phyloP scores from a whole-genome alignment of 2,113 vertebrate genomes.

The Nycticryphes semicollaris region DNA sequence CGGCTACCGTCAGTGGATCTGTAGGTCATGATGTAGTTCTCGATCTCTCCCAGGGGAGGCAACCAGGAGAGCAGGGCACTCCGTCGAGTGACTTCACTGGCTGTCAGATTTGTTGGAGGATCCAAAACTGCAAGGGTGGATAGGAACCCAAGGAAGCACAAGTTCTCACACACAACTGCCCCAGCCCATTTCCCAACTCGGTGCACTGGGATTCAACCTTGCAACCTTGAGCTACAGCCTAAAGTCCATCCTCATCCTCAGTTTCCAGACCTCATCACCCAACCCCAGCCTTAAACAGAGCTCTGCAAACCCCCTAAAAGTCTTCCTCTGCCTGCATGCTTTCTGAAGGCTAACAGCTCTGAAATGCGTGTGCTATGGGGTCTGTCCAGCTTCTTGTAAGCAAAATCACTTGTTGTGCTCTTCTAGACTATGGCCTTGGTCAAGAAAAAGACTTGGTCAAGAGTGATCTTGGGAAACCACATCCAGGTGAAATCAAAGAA shows the following conservation, averaged over 20 bases:
- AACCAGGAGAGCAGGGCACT: constrained; percentile 94
- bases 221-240: background rate
- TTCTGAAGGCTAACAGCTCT: background rate
- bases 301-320: background rate
- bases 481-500: background rate
- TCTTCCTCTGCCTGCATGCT: background rate
- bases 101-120: constrained; percentile 89
- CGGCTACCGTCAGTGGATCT: constrained; percentile 85
- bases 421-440: background rate
- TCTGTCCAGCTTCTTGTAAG: background rate
- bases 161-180: background rate
- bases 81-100: constrained; percentile 89
- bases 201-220: background rate
- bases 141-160: background rate
- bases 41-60: constrained; percentile 87
- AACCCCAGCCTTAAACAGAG: background rate
- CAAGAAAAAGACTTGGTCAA: background rate
- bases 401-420: background rate
- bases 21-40: constrained; percentile 96
- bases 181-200: background rate
- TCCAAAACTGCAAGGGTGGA: constrained; percentile 84
- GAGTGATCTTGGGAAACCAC: background rate
- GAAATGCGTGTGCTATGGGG: background rate
- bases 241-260: background rate
- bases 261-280: background rate